phyloP scores from a whole-genome alignment of 2,113 vertebrate genomes.

The Diglossa brunneiventris region DNA sequence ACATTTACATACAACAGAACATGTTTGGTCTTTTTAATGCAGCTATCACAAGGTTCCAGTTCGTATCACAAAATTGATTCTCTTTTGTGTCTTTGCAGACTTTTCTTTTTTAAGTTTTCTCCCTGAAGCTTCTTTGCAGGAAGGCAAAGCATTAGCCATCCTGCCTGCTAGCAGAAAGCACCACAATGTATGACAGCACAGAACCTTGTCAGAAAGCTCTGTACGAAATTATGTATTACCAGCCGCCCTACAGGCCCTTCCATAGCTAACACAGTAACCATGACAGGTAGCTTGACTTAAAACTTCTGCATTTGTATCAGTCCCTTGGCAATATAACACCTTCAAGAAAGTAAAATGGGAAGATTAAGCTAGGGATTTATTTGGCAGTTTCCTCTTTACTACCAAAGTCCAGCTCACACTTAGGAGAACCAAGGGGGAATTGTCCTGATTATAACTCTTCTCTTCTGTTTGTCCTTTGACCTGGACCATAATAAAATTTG shows the following conservation, averaged over 20 bases:
- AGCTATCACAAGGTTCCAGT: not conserved
- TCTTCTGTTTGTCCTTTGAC: not conserved
- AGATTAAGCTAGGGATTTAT: not conserved
- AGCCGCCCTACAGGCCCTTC: not conserved
- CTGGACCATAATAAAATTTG: not conserved
- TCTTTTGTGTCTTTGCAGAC: not conserved
- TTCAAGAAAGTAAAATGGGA: not conserved
- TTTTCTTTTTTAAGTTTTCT: not conserved
- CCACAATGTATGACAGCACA: not conserved
- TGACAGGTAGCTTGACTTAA: not conserved
- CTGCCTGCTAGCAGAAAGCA: not conserved
- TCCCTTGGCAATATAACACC: not conserved
- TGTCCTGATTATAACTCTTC: not conserved
- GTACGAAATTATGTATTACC: not conserved
- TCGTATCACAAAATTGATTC: fast-evolving
- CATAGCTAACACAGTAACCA: not conserved
- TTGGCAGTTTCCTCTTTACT: not conserved
- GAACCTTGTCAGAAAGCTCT: not conserved
- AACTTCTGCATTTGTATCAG: not conserved
- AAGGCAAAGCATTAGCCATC: not conserved
- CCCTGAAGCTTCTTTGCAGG: not conserved
- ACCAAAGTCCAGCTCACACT: not conserved
- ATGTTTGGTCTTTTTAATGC: not conserved
- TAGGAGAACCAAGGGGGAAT: not conserved
- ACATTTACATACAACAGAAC: not conserved